Base-by-base conservation (phyloP, 2,888 invertebrate genomes). In the Lordiphosa fenestrarum region DNA sequence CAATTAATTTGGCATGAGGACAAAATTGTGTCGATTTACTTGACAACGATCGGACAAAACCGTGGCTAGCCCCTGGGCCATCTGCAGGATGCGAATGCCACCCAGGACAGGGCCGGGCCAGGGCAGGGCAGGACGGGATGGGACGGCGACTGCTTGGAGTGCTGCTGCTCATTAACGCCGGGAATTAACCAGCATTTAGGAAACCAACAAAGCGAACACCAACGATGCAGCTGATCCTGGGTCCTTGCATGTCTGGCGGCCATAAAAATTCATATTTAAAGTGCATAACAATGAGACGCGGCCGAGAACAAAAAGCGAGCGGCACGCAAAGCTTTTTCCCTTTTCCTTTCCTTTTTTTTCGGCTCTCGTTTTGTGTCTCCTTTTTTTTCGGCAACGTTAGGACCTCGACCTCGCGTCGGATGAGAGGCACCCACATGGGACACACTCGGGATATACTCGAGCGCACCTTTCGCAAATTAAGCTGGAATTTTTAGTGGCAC, bases 251-350 rank as follows among this genome's bases (percentile, higher is more conserved):
- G 82, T 71, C 73, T 71, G 69, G 55, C 50, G 73, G 66, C 42
- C 62, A 71, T 78, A 78, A 78, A 75, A 78, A 69, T 82, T 63
- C 69, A 73, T 78, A 82, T 82, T 73, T 73, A 82, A 78, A 82
- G 78, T 78, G 82, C 78, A 78, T 82, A 75, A 75, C 78, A 78
- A 82, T 78, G 82, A 69, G 75, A 66, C 48, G 67, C 46, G 66
- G 50, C 48, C 42, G 44, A 44, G 44, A 53, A 42, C 42, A 42
- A 53, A 42, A 53, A 42, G 47, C 47, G 23, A 41, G 64, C 63
- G 51, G 53, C 60, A 61, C 61, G 66, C 55, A 42, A 66, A 61
- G 57, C 64, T 53, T 51, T 60, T 40, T 36, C 12, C n/a, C 1
- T 15, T 12, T 23, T 12, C 13, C 5, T 19, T 19, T 19, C 19